Conservation (phyloP, 1,140 invertebrate genomes). For the Drosophila mojavensis region DNA sequence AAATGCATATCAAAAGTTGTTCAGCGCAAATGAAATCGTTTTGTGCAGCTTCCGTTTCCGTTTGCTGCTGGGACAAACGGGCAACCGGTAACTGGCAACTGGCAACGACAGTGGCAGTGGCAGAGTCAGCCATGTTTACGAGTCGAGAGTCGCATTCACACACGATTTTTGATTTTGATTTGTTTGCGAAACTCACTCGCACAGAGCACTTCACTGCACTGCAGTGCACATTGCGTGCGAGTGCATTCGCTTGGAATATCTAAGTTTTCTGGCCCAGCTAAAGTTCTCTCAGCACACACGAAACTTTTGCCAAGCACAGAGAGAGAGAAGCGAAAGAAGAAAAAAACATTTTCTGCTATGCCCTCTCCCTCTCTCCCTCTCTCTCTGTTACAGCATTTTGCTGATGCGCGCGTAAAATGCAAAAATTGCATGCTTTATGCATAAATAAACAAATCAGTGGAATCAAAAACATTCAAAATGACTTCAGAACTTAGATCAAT, state of each 20-base stretch:
- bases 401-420: conserved; percentile 70
- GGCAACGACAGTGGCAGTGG: not conserved
- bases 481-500: conserved; percentile 76
- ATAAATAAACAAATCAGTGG: conserved; percentile 83
- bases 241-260: conserved; percentile 79
- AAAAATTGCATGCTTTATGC: conserved; percentile 81
- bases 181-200: conserved; percentile 72
- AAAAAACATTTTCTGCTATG: not conserved
- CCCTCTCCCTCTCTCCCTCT: not conserved
- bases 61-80: conserved; percentile 31
- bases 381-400: conserved; percentile 36
- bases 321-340: not conserved
- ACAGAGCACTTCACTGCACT: not conserved
- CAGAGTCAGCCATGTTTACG: conserved; percentile 62
- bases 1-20: conserved; percentile 76
- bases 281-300: conserved; percentile 25
- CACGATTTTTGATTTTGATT: conserved; percentile 81
- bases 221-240: conserved; percentile 46
- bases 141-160: conserved; percentile 67
- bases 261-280: conserved; percentile 64
- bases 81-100: conserved; percentile 1
- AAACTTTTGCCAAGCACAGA: not conserved
- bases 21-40: conserved; percentile 79
- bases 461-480: conserved; percentile 81
- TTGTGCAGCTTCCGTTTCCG: conserved; percentile 73